Conservation (phyloP, 2,113 vertebrate genomes). For the Charadrius vociferus region DNA sequence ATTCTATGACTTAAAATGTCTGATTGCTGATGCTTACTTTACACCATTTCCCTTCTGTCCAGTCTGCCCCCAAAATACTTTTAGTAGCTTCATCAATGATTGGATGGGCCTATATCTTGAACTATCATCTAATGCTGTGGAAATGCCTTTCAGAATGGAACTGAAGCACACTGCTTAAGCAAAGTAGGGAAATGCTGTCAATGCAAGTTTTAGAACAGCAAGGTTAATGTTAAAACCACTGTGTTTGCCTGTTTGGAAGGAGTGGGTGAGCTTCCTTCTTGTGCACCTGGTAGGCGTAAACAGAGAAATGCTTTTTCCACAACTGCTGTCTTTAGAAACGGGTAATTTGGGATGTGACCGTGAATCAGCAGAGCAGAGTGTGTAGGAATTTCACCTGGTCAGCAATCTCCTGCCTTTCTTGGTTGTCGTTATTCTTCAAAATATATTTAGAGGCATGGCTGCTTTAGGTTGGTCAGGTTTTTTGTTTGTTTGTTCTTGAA, state of each 20-base stretch:
- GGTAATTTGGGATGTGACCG: not conserved
- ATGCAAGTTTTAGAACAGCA: not conserved
- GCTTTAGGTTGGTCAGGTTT: no score
- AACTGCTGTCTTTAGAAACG: not conserved
- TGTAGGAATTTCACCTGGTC: not conserved
- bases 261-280: not conserved
- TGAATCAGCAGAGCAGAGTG: not conserved
- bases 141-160: not conserved
- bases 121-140: not conserved
- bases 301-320: constrained; percentile 21
- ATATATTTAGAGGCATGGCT: no score
- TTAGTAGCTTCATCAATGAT: not conserved
- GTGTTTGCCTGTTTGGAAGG: not conserved
- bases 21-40: not conserved
- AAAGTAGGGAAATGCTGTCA: not conserved
- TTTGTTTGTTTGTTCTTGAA: not conserved
- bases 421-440: no score
- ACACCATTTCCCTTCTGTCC: not conserved
- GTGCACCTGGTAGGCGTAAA: not conserved
- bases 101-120: not conserved
- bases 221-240: not conserved
- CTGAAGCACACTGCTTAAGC: not conserved
- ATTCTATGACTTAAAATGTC: not conserved
- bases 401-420: no score
- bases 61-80: not conserved